Percentiles rank a stretch among this genome's conserved stretches.
These are phyloP conservation scores for Propithecus deckenii DNA, from an alignment of 2,797 vertebrate species.

Conservation along the genomic window DNA sequence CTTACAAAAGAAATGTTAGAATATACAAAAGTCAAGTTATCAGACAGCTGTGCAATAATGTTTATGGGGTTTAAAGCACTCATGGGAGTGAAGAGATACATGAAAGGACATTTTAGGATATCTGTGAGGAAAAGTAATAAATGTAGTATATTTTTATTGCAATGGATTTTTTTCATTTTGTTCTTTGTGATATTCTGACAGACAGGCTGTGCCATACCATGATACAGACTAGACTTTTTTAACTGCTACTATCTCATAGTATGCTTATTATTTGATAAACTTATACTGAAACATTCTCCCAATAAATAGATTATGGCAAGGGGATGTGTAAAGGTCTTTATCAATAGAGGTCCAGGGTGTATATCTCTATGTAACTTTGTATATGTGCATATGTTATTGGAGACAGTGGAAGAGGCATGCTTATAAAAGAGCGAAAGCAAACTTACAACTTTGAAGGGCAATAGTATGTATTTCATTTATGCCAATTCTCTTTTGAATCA, in stretches of 20 bases:
- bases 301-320: not conserved
- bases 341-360: not conserved
- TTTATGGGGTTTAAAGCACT: not conserved
- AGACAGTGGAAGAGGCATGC: not conserved
- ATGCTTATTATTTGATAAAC: not conserved
- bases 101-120: not conserved
- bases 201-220: slow-evolving; percentile 83
- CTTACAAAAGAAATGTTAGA: not conserved
- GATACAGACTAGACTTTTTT: slow-evolving; percentile 87
- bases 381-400: not conserved
- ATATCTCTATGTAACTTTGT: not conserved
- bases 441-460: not conserved
- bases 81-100: not conserved
- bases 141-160: not conserved
- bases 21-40: not conserved
- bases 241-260: slow-evolving; percentile 75
- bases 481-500: not conserved
- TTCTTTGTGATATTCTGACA: slow-evolving; percentile 62
- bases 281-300: not conserved
- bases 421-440: not conserved
- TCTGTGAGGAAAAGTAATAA: not conserved
- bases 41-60: not conserved
- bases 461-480: not conserved
- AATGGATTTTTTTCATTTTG: not conserved
- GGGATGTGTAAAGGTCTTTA: not conserved